Evolutionary conservation across 2,113 vertebrate genomes (phyloP).

Genomic region (Bos javanicus): DNA sequence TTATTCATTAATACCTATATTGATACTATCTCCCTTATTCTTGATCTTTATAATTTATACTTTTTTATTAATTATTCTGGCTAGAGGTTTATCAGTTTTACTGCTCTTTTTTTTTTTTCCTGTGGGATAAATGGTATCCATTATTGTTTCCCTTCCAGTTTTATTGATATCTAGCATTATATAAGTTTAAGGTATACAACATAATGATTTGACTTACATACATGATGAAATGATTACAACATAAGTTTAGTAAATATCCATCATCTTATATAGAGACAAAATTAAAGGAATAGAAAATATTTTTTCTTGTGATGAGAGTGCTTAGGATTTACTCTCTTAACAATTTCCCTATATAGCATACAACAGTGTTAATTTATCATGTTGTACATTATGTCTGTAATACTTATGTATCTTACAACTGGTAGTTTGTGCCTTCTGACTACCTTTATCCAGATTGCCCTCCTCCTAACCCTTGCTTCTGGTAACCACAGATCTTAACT

Average conservation of each 20-base stretch:
- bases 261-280: background rate
- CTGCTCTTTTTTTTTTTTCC: background rate
- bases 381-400: background rate
- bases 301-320: background rate
- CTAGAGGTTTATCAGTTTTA: background rate
- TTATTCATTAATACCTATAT: background rate
- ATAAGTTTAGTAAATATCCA: background rate
- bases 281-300: background rate
- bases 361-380: background rate
- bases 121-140: background rate
- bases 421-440: background rate
- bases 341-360: background rate
- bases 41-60: background rate
- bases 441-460: background rate
- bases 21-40: background rate
- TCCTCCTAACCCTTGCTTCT: background rate
- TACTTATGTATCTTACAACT: background rate
- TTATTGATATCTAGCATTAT: background rate
- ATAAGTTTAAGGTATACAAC: background rate
- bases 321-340: background rate
- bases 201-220: background rate
- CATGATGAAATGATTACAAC: background rate
- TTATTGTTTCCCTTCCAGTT: background rate
- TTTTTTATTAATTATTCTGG: background rate
- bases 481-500: background rate